A percentile compares a stretch with the other conserved stretches of the same genome.
Conservation (phyloP, 1,140 invertebrate species). For the Bombyx mori region DNA sequence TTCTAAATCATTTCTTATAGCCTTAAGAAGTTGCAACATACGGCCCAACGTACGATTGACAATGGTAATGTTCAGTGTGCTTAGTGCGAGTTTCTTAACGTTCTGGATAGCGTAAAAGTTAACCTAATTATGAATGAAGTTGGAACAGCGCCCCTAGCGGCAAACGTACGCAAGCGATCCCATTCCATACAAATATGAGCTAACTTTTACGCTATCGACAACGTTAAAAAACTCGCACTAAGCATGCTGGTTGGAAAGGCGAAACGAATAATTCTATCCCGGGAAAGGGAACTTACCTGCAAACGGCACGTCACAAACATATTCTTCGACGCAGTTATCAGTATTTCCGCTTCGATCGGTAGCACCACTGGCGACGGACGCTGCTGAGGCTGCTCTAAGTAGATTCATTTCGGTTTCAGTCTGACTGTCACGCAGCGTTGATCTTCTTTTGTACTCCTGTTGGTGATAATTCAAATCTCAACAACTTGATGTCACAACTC, state of each 20-base stretch:
- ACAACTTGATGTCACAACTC: neutral
- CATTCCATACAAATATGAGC: too few species aligned
- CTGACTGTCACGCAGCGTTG: conserved; percentile 79
- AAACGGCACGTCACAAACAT: conserved; percentile 87
- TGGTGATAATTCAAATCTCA: neutral
- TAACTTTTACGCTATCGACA: too few species aligned
- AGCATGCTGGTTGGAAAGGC: neutral
- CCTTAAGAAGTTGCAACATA: too few species aligned
- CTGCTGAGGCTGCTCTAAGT: conserved; percentile 64
- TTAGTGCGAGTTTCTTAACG: too few species aligned
- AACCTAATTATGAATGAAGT: neutral
- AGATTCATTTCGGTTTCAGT: conserved; percentile 82
- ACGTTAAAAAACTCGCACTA: too few species aligned
- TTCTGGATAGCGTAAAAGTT: too few species aligned
- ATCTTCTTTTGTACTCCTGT: conserved; percentile 84
- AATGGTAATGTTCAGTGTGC: too few species aligned
- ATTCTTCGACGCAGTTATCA: conserved; percentile 88
- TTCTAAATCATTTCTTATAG: too few species aligned
- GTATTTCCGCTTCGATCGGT: conserved; percentile 83
- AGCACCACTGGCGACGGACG: conserved; percentile 55
- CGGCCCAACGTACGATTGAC: too few species aligned
- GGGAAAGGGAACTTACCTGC: conserved; percentile 77
- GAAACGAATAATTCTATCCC: neutral
- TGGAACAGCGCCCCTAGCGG: too few species aligned
- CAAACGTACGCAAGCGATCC: too few species aligned